Base-by-base conservation (phyloP, 2,113 vertebrate species). In the Lonchura striata region DNA sequence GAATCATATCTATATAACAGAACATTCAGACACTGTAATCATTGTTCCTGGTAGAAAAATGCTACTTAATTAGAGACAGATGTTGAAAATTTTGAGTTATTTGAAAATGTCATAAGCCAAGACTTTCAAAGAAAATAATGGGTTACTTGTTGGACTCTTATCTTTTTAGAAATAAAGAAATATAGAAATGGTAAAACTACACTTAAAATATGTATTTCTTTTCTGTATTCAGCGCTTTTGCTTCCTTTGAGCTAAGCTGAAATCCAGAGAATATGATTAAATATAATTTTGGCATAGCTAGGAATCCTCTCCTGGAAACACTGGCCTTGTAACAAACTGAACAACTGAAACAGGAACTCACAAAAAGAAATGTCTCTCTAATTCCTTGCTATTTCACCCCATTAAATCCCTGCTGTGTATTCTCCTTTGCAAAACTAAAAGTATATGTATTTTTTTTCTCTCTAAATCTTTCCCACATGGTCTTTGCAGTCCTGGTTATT, bases 31-130 rank as follows among this genome's bases (percentile, higher is more conserved):
- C 68, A 93, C 79, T 90, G 69, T 87, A 94, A 94, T 96, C 22
- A 1, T 89, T 92, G 82, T 92, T 95, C 82, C 27, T 85, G 80
- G 78, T 22, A 91, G 91, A 85, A 94, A 95, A 95, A 90, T 54
- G 20, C 2, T 66, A 75, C 87, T 83, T 95, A 94, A 95, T 95
- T 92, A 94, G 75, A 93, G 79, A 33, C 94, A 96, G 92, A 97
- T 96, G 92, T 91, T 59, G 68, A 95, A 91, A 93, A 81, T 68
- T 90, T 72, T 49, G 35, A 88, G 75, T 83, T 91, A 70, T 56
- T 82, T 47, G 59, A 79, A 92, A 92, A 95, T 59, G 78, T 80
- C 84, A 69, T 33, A 91, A 90, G 30, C 54, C 54, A 90, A 80
- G 24, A 2, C 39, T 91, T 60, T 59, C 52, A 88, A 86, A 90